A percentile compares a stretch with the other conserved stretches of the same genome.
phyloP scores from a whole-genome alignment of 1,140 invertebrate species.

The Drosophila arizonae region DNA sequence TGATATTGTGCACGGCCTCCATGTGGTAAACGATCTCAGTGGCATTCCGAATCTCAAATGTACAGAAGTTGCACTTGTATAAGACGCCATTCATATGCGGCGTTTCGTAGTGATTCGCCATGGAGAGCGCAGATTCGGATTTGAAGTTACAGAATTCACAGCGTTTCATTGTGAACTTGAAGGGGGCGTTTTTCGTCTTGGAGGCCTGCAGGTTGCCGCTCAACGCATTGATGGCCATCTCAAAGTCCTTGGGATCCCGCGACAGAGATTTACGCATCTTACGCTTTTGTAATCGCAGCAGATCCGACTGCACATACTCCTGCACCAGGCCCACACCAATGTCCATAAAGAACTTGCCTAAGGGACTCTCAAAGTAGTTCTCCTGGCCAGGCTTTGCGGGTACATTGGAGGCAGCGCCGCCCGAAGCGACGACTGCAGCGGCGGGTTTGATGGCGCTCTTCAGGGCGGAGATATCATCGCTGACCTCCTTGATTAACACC shows the following conservation, averaged over 20 bases:
- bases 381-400: constrained; percentile 65
- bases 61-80: constrained; percentile 94
- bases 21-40: constrained; percentile 96
- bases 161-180: constrained; percentile 90
- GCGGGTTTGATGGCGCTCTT: constrained; percentile 84
- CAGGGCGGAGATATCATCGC: constrained; percentile 83
- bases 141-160: constrained; percentile 97
- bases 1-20: constrained; percentile 93
- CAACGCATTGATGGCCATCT: constrained; percentile 90
- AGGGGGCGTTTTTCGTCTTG: constrained; percentile 94
- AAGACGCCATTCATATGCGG: constrained; percentile 95
- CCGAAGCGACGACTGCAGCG: constrained; percentile 73
- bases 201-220: constrained; percentile 93
- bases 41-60: constrained; percentile 91
- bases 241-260: constrained; percentile 87
- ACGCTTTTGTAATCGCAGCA: constrained; percentile 93
- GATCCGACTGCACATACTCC: constrained; percentile 95
- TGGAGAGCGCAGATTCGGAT: constrained; percentile 93
- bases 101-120: constrained; percentile 95
- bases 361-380: constrained; percentile 91
- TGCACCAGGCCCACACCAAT: constrained; percentile 96
- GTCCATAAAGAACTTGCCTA: constrained; percentile 96
- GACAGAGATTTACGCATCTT: constrained; percentile 87
- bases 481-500: constrained; percentile 84
- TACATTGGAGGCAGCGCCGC: constrained; percentile 49